phyloP scores from a whole-genome alignment of 2,113 vertebrate species.

The Thamnophis sirtalis region DNA sequence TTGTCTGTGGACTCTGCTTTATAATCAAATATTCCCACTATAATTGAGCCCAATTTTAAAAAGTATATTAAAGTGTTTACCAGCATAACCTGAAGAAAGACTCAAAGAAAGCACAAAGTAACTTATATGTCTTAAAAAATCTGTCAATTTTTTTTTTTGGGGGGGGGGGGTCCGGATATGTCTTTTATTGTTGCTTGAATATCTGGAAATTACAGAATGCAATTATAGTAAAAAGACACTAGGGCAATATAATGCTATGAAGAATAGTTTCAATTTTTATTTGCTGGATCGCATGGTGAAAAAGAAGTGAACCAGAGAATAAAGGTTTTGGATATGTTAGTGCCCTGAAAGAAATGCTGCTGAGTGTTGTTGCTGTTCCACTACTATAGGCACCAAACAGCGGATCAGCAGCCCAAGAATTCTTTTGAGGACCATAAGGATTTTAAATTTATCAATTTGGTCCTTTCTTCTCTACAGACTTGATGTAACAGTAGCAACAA shows the following conservation, averaged over 20 bases:
- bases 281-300: slow-evolving; percentile 51
- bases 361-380: background rate
- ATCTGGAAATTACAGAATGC: background rate
- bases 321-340: slow-evolving; percentile 21
- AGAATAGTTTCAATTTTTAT: slow-evolving; percentile 37
- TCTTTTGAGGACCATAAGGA: background rate
- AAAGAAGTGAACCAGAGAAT: slow-evolving; percentile 42
- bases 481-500: background rate
- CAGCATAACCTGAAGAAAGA: background rate
- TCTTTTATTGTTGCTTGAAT: background rate
- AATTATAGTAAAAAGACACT: slow-evolving; percentile 34
- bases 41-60: background rate
- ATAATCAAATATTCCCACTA: background rate
- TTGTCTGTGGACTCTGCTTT: background rate
- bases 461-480: background rate
- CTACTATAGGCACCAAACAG: background rate
- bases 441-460: background rate
- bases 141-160: background rate
- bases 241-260: slow-evolving; percentile 33
- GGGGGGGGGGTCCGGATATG: background rate
- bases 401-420: background rate
- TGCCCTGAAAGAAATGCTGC: background rate
- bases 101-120: background rate
- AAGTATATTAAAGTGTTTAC: background rate
- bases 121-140: background rate